These are phyloP conservation scores for Cinclus mexicanus DNA, from an alignment of 2,113 vertebrate genomes.

Conservation along the genomic window DNA sequence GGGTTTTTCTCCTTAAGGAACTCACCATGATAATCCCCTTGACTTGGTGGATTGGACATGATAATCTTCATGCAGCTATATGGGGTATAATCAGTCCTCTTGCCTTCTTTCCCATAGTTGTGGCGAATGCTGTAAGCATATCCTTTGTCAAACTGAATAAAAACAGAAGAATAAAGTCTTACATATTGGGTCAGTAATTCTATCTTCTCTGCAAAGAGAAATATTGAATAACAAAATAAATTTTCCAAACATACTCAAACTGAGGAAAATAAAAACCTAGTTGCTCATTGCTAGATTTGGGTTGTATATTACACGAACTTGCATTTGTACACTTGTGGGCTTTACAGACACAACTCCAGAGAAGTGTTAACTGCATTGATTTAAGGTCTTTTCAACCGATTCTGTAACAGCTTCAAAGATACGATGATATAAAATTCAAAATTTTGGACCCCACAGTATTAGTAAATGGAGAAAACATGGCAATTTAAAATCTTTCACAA, in stretches of 20 bases:
- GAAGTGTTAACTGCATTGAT: background rate
- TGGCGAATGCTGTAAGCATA: conserved; percentile 96
- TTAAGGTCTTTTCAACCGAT: background rate
- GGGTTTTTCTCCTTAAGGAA: background rate
- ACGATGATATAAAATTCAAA: background rate
- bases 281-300: background rate
- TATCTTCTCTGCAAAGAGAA: conserved; percentile 70
- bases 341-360: background rate
- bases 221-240: conserved; percentile 67
- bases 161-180: conserved; percentile 50
- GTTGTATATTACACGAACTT: background rate
- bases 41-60: conserved; percentile 91
- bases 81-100: conserved; percentile 94
- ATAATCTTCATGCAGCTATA: conserved; percentile 99
- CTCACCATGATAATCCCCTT: conserved; percentile 97
- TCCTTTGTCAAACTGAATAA: conserved; percentile 92
- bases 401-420: background rate
- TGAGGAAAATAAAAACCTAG: background rate
- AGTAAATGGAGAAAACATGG: background rate
- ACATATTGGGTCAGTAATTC: conserved; percentile 58
- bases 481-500: background rate
- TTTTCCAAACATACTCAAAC: conserved; percentile 44
- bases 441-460: background rate
- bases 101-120: conserved; percentile 96
- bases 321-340: fast-evolving